Conservation (phyloP, 2,888 invertebrate genomes). For the Nomada goodeniana region DNA sequence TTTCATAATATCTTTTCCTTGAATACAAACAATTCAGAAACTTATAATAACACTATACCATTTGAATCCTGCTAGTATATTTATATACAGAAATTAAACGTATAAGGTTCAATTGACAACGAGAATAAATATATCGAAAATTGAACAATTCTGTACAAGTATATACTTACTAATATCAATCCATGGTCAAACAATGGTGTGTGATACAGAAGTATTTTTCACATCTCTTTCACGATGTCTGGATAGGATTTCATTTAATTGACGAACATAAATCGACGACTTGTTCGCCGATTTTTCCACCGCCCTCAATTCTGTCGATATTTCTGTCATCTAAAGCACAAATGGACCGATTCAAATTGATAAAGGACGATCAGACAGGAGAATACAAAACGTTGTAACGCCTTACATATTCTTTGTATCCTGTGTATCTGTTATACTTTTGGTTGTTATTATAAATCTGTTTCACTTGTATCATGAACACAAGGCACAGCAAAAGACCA, state of each 20-base stretch:
- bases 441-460: constrained; percentile 85
- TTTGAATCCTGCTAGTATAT: too few relatives aligned
- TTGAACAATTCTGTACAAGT: neutral
- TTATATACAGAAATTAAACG: too few relatives aligned
- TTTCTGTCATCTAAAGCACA: constrained; percentile 82
- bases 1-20: neutral
- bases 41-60: too few relatives aligned
- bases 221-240: constrained; percentile 76
- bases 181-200: constrained; percentile 41
- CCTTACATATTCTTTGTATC: constrained; percentile 85
- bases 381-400: neutral
- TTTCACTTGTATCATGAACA: constrained; percentile 84
- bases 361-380: neutral
- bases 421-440: constrained; percentile 84
- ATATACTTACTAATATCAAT: constrained; percentile 32
- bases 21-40: neutral
- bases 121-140: neutral
- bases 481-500: constrained; percentile 79
- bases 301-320: constrained; percentile 82
- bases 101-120: neutral
- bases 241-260: constrained; percentile 79
- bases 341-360: constrained; percentile 27
- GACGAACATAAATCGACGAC: constrained; percentile 79
- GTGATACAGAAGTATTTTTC: constrained; percentile 67
- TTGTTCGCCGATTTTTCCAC: constrained; percentile 82